Evolutionary conservation across 2,797 vertebrate species (phyloP), one percentile per base, ranked within the genome.

Genomic region (Trichosurus vulpecula): DNA sequence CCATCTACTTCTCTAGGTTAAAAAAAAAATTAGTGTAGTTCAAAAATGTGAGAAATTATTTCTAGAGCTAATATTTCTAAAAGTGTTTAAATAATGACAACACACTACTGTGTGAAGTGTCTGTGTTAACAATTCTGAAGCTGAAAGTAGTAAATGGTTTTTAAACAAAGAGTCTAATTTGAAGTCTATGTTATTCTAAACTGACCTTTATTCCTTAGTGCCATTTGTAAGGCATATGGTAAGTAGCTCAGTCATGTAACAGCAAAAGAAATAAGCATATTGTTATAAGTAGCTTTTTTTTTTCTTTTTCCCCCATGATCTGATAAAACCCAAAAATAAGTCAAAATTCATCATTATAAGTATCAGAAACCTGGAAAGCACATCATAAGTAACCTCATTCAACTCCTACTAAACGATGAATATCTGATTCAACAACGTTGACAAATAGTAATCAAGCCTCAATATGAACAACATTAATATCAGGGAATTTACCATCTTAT

Each of bases 311-410:
- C 95, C 35, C 96, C 97, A 96, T 97, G 92, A 98, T 97, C 97
- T 96, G 90, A 94, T 98, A 95, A 90, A 95, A 96, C 94, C 92
- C 97, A 98, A 98, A 98, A 98, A 98, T 98, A 98, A 91, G 98
- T 98, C 61, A 98, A 97, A 98, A 92, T 95, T 96, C 61, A 95
- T 96, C 94, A 93, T 90, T 97, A 96, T 96, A 96, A 98, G 96
- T 95, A 97, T 0, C n/a, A 41, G n/a, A 41, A 74, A 74, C n/a
- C 74, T 41, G 0, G 93, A 74, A 74, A 74, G 66, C n/a, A 74
- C 66, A 74, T 41, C 66, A 74, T 74, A 74, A 41, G 66, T 74
- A 66, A 74, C 66, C 19, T 74, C 66, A 74, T 41, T 16, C 19
- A 74, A n/a, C n/a, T 74, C 66, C n/a, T 74, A 74, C 66, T 41